Conservation (phyloP, 2,113 vertebrate species). For the Panurus biarmicus region DNA sequence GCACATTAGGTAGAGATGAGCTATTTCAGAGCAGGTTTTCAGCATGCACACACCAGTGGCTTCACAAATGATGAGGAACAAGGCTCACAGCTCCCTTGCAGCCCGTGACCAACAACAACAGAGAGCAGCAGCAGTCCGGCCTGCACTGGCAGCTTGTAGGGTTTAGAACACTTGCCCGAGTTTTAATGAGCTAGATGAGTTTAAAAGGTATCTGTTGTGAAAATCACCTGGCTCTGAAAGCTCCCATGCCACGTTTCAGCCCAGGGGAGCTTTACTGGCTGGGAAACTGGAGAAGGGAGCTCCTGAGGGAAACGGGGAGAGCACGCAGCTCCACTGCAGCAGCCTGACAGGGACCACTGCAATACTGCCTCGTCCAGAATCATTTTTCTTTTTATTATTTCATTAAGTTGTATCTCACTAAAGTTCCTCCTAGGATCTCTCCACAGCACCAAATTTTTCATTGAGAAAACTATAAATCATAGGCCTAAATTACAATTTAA, state of each 20-base stretch:
- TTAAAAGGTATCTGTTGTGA: neutral
- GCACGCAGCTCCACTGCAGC: conserved; percentile 25
- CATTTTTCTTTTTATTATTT: conserved; percentile 93
- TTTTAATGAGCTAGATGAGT: conserved; percentile 8
- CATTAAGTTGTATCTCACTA: conserved; percentile 91
- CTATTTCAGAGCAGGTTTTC: neutral
- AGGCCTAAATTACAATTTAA: conserved; percentile 99
- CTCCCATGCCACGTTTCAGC: neutral
- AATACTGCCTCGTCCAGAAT: conserved; percentile 71
- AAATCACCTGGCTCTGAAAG: neutral
- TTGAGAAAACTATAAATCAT: conserved; percentile 87
- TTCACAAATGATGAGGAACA: neutral
- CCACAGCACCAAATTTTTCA: conserved; percentile 81
- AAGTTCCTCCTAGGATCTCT: conserved; percentile 79
- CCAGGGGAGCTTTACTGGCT: neutral
- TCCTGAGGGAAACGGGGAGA: conserved; percentile 18
- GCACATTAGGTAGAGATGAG: neutral
- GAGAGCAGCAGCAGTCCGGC: neutral
- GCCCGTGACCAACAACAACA: neutral
- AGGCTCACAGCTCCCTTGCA: neutral
- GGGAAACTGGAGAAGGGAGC: conserved; percentile 7
- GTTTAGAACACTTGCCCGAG: neutral
- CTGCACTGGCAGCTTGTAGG: neutral
- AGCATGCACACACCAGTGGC: neutral
- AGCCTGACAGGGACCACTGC: conserved; percentile 10